Evolutionary conservation across 2,113 vertebrate species (phyloP).

Genomic region (Podarcis muralis): DNA sequence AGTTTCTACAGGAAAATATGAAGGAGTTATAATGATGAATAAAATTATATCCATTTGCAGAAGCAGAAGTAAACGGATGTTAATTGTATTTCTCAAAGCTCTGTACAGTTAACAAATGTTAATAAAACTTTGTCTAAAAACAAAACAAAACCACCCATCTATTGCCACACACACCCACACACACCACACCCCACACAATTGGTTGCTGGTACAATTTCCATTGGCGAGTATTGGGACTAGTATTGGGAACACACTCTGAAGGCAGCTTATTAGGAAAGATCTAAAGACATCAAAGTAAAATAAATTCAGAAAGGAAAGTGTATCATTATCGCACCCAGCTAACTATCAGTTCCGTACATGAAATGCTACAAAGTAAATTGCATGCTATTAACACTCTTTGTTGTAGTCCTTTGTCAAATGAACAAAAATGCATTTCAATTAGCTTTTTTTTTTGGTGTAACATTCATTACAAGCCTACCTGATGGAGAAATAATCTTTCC

Average conservation of each 20-base stretch:
- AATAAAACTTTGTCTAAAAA: not conserved
- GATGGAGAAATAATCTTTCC: conserved; percentile 1
- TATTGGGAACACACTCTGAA: not conserved
- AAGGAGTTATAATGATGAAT: not conserved
- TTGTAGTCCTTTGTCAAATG: conserved; percentile 5
- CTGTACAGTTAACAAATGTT: conserved; percentile 1
- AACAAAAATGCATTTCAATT: conserved; percentile 9
- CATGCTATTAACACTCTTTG: not conserved
- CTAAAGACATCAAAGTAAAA: conserved; percentile 8
- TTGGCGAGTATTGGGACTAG: not conserved
- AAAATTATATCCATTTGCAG: not conserved
- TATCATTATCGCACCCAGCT: not conserved
- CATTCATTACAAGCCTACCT: not conserved
- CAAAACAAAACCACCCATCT: no score
- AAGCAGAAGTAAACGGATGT: not conserved
- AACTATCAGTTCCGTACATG: not conserved
- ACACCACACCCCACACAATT: no score
- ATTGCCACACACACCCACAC: no score
- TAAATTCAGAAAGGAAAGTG: conserved; percentile 14
- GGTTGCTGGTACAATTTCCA: not conserved
- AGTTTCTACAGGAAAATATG: not conserved
- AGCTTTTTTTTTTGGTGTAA: not conserved
- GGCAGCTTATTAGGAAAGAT: conserved; percentile 2
- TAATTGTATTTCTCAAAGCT: conserved; percentile 26
- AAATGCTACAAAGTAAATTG: conserved; percentile 19